Evolutionary conservation across 2,888 invertebrate genomes (phyloP), one percentile per base, ranked within the genome.

Genomic region (Eristalis tenax): DNA sequence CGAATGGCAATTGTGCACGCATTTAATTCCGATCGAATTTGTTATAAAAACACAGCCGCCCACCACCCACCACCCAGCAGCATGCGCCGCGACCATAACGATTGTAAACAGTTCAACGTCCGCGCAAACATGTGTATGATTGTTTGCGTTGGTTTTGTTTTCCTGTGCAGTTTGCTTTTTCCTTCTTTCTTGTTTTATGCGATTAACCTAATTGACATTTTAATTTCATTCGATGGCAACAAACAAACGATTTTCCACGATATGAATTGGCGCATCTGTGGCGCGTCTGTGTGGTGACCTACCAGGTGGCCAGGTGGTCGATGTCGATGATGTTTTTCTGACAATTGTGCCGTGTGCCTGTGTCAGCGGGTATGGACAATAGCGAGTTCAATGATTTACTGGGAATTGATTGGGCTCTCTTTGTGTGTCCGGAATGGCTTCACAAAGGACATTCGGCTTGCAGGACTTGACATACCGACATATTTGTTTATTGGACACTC

Each of bases 201-300:
- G 26, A 81, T 85, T 85, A 73, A 66, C 66, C 68, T 71, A 85
- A 81, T 85, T 85, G 81, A 85, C 85, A 73, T 81, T 73, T 85
- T 81, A 64, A 85, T 81, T 81, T 73, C 32, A 57, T 61, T 68
- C 56, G 66, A 84, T 80, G 50, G 50, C 76, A 71, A 76, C 80
- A 85, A 73, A 85, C 59, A 73, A 85, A 77, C 80, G 56, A 76
- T 68, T 81, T 77, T 85, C 15, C 56, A 76, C 65, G 65, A 71
- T 80, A 40, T 35, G 61, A 50, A 50, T 6, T 6, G 50, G 50
- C 8, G 50, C 50, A 50, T n/a, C n/a, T n/a, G n/a, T n/a, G n/a
- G n/a, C n/a, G n/a, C 50, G 50, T 18, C 18, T 2, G 18, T n/a
- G 50, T 50, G 18, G n/a, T 28, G 2, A 28, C 28, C 4, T 2